These are phyloP conservation scores for Thamnophis elegans DNA, from an alignment of 2,797 vertebrate species.

Conservation along the genomic window DNA sequence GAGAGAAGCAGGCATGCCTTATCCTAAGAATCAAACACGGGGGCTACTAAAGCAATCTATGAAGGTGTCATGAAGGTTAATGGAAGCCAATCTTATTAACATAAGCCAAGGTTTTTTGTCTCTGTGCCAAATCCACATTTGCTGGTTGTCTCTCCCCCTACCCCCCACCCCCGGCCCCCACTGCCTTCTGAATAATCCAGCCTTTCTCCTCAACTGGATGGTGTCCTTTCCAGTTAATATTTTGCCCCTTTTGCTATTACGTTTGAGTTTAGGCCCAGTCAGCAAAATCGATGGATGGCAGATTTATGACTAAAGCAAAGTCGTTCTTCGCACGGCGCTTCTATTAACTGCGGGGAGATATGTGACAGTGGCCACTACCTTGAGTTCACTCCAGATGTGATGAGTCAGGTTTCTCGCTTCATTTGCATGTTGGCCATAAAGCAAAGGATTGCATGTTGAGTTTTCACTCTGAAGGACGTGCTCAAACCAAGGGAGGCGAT, in stretches of 20 bases:
- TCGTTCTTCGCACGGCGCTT: background rate
- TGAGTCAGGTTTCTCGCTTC: background rate
- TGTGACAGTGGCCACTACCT: background rate
- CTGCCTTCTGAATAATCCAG: background rate
- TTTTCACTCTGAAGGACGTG: background rate
- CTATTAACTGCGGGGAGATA: background rate
- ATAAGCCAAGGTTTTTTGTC: background rate
- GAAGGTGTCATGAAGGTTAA: background rate
- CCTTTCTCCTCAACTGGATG: background rate
- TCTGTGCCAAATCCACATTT: background rate
- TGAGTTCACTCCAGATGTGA: background rate
- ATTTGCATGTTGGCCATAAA: background rate
- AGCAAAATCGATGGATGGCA: background rate
- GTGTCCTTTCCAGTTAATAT: background rate
- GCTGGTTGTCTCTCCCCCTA: background rate
- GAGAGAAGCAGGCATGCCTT: background rate
- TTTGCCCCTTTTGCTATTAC: background rate
- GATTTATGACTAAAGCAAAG: background rate
- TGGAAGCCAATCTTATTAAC: background rate
- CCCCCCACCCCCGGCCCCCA: accelerated
- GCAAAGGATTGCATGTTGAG: background rate
- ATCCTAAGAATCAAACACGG: background rate
- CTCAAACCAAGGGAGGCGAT: background rate
- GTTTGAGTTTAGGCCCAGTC: background rate
- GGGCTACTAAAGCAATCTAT: background rate